phyloP scores from a whole-genome alignment of 2,888 invertebrate genomes.

The Graphium colonna region DNA sequence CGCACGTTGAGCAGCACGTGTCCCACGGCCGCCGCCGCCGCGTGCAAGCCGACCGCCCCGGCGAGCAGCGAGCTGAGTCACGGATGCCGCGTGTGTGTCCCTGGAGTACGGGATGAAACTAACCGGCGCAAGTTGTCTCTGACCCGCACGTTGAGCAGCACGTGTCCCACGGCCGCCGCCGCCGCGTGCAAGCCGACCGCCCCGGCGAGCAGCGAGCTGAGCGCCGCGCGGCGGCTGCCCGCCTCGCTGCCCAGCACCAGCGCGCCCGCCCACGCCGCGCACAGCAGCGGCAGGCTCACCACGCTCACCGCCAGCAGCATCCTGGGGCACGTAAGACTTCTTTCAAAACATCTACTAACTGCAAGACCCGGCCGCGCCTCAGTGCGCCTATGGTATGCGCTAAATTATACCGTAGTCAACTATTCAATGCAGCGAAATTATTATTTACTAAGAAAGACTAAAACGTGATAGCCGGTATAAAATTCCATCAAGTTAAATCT shows the following conservation, averaged over 20 bases:
- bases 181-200: constrained; percentile 89
- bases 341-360: no score
- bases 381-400: no score
- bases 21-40: constrained; percentile 90
- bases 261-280: constrained; percentile 88
- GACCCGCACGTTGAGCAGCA: constrained; percentile 92
- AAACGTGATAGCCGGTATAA: no score
- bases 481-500: no score
- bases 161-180: constrained; percentile 92
- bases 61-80: constrained; percentile 90
- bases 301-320: constrained; percentile 93
- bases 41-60: constrained; percentile 87
- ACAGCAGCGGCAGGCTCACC: constrained; percentile 90
- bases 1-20: constrained; percentile 38
- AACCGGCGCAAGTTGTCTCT: constrained; percentile 84
- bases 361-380: no score
- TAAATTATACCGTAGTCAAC: no score
- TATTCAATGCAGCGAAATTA: not conserved
- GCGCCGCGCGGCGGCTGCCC: constrained; percentile 81
- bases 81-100: no score
- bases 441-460: no score
- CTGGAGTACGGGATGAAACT: no score
- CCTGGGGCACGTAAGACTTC: no score
- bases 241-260: constrained; percentile 82
- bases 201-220: constrained; percentile 88